Evolutionary conservation across 2,113 vertebrate genomes (phyloP).

Genomic region (Zosterops lateralis): DNA sequence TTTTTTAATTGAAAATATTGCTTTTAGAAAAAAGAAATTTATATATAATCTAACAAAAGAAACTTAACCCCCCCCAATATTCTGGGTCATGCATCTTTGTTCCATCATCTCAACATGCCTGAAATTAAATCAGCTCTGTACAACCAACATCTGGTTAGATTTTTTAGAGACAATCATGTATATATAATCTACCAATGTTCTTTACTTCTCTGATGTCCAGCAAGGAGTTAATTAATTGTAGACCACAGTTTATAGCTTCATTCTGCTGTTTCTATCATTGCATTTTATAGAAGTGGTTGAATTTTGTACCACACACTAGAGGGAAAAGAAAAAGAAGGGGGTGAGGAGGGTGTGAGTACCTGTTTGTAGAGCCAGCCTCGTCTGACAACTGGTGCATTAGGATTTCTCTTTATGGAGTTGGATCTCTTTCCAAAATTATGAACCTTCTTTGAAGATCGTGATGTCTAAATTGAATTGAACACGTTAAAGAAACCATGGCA

Average conservation of each 20-base stretch:
- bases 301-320: background rate
- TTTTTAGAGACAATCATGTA: background rate
- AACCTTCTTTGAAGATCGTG: slow-evolving; percentile 91
- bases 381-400: slow-evolving; percentile 89
- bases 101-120: background rate
- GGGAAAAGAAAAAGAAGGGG: accelerated
- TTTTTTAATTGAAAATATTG: background rate
- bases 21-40: background rate
- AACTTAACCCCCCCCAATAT: accelerated
- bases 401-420: slow-evolving; percentile 95
- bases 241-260: background rate
- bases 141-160: background rate
- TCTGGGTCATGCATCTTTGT: background rate
- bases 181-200: background rate
- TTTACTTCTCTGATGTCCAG: background rate
- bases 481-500: slow-evolving; percentile 4
- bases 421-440: slow-evolving; percentile 98
- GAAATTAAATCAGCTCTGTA: background rate
- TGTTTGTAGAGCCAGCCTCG: slow-evolving; percentile 98
- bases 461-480: slow-evolving; percentile 78
- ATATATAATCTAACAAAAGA: background rate
- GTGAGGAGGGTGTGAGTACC: slow-evolving; percentile 67
- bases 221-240: background rate
- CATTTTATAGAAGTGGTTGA: background rate
- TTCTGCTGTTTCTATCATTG: background rate